These are phyloP conservation scores for Pantelozetes paolii DNA, from an alignment of 2,888 invertebrate genomes.

Conservation along the genomic window DNA sequence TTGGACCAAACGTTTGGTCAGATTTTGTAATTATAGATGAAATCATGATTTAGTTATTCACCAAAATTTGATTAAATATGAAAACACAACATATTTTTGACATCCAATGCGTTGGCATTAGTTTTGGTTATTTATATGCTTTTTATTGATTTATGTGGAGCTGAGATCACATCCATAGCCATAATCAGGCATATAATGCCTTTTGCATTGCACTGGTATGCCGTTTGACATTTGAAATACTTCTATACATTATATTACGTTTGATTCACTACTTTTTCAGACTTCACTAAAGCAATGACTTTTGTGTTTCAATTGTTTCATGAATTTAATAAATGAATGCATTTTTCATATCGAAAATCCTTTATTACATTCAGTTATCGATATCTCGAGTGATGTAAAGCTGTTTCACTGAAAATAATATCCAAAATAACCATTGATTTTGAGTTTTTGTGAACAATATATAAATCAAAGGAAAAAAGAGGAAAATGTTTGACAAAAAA, in stretches of 20 bases:
- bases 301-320: conserved; percentile 10
- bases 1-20: no score
- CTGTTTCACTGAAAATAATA: neutral
- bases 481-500: no score
- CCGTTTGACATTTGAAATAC: conserved; percentile 24
- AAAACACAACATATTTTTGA: conserved; percentile 15
- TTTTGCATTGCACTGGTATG: conserved; percentile 13
- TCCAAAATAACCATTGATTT: no score
- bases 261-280: neutral
- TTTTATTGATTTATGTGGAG: conserved; percentile 20
- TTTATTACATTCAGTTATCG: conserved; percentile 2
- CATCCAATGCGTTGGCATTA: neutral
- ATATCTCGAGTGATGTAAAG: conserved; percentile 3
- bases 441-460: no score
- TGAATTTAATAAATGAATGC: neutral
- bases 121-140: neutral
- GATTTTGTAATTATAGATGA: conserved; percentile 4
- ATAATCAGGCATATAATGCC: conserved; percentile 6
- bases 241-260: neutral
- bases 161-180: neutral
- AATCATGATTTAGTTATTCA: neutral
- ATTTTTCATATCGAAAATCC: neutral
- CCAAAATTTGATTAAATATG: neutral
- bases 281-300: conserved; percentile 1
- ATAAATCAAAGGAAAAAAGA: neutral